A percentile compares a stretch with the other conserved stretches of the same genome.
Conservation (phyloP, 2,797 vertebrate genomes). For the Champsocephalus esox region DNA sequence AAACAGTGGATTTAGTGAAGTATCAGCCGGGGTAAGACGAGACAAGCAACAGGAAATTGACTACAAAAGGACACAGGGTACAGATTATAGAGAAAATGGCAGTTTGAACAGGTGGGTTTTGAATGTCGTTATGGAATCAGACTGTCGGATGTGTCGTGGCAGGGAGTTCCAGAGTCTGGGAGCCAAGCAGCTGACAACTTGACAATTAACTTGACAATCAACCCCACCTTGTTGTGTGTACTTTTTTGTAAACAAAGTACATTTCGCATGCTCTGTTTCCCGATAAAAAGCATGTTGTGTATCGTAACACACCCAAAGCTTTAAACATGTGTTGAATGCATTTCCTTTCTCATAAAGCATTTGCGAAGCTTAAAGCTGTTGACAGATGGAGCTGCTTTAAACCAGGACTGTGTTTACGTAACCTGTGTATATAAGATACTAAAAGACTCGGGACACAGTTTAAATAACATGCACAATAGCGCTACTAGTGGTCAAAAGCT, state of each 20-base stretch:
- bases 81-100: too few relatives aligned
- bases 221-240: background rate
- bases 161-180: too few relatives aligned
- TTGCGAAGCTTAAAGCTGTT: background rate
- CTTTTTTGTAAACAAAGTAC: background rate
- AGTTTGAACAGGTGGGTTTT: too few relatives aligned
- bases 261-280: background rate
- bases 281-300: background rate
- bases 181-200: too few relatives aligned
- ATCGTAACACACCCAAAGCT: background rate
- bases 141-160: too few relatives aligned
- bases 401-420: background rate
- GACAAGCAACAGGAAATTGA: too few relatives aligned
- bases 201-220: background rate
- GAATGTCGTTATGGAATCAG: too few relatives aligned
- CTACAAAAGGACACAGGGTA: too few relatives aligned
- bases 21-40: too few relatives aligned
- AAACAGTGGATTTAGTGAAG: too few relatives aligned
- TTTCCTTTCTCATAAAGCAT: background rate
- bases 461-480: background rate
- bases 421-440: background rate
- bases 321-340: slow-evolving; percentile 4
- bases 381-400: background rate
- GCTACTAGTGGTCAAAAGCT: background rate
- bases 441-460: background rate